These are phyloP conservation scores for Lordiphosa stackelbergi DNA, from an alignment of 1,140 invertebrate species.

Conservation along the genomic window DNA sequence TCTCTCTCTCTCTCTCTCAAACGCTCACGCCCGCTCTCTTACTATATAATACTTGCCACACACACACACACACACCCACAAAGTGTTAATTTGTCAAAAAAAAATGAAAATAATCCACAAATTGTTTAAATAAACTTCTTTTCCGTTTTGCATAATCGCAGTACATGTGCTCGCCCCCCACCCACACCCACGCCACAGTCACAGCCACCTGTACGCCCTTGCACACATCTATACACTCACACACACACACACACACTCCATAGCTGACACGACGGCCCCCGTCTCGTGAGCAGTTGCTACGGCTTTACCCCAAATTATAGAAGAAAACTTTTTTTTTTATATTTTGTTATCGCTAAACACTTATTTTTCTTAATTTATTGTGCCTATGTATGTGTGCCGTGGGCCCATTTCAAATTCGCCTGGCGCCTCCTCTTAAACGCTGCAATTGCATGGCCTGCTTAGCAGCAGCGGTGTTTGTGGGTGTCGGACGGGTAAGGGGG, in stretches of 20 bases:
- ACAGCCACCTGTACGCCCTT: slow-evolving; percentile 73
- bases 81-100: slow-evolving; percentile 8
- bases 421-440: slow-evolving; percentile 51
- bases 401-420: slow-evolving; percentile 28
- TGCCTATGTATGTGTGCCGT: background rate
- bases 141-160: slow-evolving; percentile 63
- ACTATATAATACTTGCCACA: slow-evolving; percentile 1
- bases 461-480: slow-evolving; percentile 1
- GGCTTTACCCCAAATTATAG: slow-evolving; percentile 8
- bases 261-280: slow-evolving; percentile 5
- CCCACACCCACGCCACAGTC: slow-evolving; percentile 55
- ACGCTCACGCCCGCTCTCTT: background rate
- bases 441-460: slow-evolving; percentile 52
- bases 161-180: slow-evolving; percentile 42
- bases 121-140: slow-evolving; percentile 21
- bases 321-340: slow-evolving; percentile 19
- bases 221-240: slow-evolving; percentile 37
- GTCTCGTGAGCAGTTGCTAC: slow-evolving; percentile 45
- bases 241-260: slow-evolving; percentile 9
- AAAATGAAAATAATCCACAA: slow-evolving; percentile 1
- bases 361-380: slow-evolving; percentile 5
- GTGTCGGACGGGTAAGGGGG: background rate
- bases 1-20: background rate
- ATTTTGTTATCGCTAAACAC: slow-evolving; percentile 31
- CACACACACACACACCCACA: background rate